Percentiles rank a stretch among this genome's conserved stretches.
Evolutionary conservation across 2,797 vertebrate genomes (phyloP).

Genomic region (Chelon auratus): DNA sequence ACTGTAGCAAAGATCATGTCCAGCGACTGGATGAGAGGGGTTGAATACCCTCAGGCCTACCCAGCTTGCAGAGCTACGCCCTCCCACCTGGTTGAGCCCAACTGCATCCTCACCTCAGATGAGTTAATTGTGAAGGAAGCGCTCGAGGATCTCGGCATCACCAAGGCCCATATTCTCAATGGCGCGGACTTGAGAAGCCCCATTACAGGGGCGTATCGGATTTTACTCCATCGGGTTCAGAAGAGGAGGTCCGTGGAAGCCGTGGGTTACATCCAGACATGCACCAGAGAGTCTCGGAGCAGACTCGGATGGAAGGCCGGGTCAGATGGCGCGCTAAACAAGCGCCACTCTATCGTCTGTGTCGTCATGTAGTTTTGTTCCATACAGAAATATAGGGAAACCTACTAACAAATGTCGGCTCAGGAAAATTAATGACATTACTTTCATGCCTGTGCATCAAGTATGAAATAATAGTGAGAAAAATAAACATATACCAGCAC

Average conservation of each 20-base stretch:
- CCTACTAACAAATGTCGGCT: too few relatives aligned
- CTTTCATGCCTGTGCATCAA: background rate
- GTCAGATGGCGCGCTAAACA: slow-evolving; percentile 44
- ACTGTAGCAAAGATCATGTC: slow-evolving; percentile 65
- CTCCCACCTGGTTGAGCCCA: slow-evolving; percentile 56
- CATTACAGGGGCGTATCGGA: slow-evolving; percentile 79
- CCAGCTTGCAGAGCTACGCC: slow-evolving; percentile 56
- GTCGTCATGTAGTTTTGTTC: slow-evolving; percentile 65
- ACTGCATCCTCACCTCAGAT: slow-evolving; percentile 57
- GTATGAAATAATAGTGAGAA: background rate
- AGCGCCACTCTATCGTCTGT: slow-evolving; percentile 72
- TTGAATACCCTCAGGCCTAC: slow-evolving; percentile 69
- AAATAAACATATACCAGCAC: background rate
- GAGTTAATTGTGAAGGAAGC: slow-evolving; percentile 72
- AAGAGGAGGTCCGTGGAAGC: slow-evolving; percentile 69
- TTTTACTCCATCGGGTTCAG: slow-evolving; percentile 80
- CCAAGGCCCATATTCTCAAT: slow-evolving; percentile 67
- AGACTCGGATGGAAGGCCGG: slow-evolving; percentile 48
- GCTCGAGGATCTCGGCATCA: slow-evolving; percentile 78
- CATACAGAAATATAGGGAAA: background rate
- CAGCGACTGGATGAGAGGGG: slow-evolving; percentile 77
- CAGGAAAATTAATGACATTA: too few relatives aligned
- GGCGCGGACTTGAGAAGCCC: slow-evolving; percentile 70
- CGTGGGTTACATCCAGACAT: slow-evolving; percentile 41
- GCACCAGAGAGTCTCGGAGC: slow-evolving; percentile 45